Base-by-base conservation (phyloP, 2,113 vertebrate genomes). In the Phyllostomus hastatus region DNA sequence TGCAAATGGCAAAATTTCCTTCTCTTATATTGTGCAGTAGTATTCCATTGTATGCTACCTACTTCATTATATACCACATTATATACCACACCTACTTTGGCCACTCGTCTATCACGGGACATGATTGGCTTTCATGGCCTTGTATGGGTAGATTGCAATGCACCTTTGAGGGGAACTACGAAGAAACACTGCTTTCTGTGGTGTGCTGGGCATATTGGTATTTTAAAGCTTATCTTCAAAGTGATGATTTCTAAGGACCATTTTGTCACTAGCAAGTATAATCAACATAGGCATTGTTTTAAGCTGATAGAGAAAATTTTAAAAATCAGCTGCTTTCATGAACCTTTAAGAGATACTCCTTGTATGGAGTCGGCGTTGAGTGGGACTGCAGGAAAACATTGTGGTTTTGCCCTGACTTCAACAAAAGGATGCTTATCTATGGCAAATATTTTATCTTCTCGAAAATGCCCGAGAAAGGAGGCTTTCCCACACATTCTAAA, bases 191-290 rank as follows among this genome's bases (percentile, higher is more conserved):
- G 7, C 24, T 70, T 28, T 84, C n/a, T 24, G 52, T 33, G 26
- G 19, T 8, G 9, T 64, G 31, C 54, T 31, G 26, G 82, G 16
- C 28, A 50, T 38, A 59, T 11, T 14, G 31, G 66, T 76, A 64
- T 75, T 73, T 85, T 61, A 79, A 57, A 54, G 19, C 81, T 92
- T 86, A 52, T 88, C 31, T 92, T 76, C 26, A 61, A 86, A 78
- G 50, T 28, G 33, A n/a, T 67, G 57, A 38, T 84, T 95, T 92
- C 85, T 50, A 41, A 88, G 43, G 41, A 67, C 26, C 46, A 90
- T 91, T 90, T 87, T 46, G 15, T 88, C 16, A 52, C 48, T 78
- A 84, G 80, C 1, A 72, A 73, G 50, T 20, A 61, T 41, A 70
- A 93, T 59, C 24, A 66, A 95, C 91, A 43, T 24, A 86, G 67